These are phyloP conservation scores for Syngnathus typhle DNA, from an alignment of 2,113 vertebrate species.

Conservation along the genomic window DNA sequence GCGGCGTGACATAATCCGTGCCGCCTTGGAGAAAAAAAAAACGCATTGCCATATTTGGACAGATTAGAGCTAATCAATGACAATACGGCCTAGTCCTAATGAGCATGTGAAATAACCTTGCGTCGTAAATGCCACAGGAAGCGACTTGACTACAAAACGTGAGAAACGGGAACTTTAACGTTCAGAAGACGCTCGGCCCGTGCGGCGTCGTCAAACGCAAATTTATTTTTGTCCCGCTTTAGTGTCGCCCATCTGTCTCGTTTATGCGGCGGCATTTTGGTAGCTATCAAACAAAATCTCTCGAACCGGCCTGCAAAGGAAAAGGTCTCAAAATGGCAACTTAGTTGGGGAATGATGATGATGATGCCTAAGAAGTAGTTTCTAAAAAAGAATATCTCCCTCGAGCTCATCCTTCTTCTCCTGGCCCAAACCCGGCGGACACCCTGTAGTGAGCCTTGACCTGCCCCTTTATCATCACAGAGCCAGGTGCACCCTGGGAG, in stretches of 20 bases:
- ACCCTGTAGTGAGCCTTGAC: constrained; percentile 56
- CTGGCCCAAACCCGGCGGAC: constrained; percentile 32
- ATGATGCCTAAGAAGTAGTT: too few relatives aligned
- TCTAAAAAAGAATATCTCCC: constrained; percentile 1
- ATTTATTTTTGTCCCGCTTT: background rate
- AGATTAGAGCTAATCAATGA: constrained; percentile 50
- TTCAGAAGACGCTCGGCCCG: background rate
- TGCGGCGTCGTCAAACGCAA: background rate
- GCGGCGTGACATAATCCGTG: constrained; percentile 24
- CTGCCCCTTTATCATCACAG: constrained; percentile 70
- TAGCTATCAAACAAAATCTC: too few relatives aligned
- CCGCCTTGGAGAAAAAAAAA: constrained; percentile 25
- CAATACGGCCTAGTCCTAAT: constrained; percentile 37
- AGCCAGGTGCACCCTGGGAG: constrained; percentile 71
- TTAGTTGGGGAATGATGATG: background rate
- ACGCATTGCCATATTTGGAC: constrained; percentile 25
- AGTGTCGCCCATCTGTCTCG: background rate
- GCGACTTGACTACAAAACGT: too few relatives aligned
- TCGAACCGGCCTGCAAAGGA: too few relatives aligned
- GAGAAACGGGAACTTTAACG: too few relatives aligned
- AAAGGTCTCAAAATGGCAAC: background rate
- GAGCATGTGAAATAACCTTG: constrained; percentile 32
- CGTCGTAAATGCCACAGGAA: background rate
- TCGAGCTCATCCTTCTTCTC: constrained; percentile 24
- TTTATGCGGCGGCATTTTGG: background rate